Evolutionary conservation across 2,113 vertebrate genomes (phyloP), one percentile per base, ranked within the genome.

Genomic region (Silurus glanis): DNA sequence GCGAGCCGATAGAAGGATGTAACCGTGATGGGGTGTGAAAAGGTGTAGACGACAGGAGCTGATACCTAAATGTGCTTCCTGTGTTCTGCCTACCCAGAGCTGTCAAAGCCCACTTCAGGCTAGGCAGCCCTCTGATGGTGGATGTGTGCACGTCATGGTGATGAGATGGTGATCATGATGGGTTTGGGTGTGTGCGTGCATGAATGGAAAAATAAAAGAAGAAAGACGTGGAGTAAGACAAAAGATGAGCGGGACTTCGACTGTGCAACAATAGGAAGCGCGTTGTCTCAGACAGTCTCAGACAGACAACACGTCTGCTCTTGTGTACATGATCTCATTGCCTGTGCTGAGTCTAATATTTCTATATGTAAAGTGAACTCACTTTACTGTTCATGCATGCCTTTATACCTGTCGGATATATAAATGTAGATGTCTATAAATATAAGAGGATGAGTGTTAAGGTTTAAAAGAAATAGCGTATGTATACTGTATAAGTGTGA

Each of bases 11-110:
- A 89, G 91, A 93, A 84, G 89, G 87, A 89, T 91, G 88, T 90
- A 90, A 87, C 80, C 90, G 87, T 93, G 92, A 95, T 94, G 88
- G 90, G 92, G 95, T 94, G 87, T 93, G 94, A 95, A 95, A 94
- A 90, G 92, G 92, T 94, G 92, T 91, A 93, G 92, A 93, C 91
- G 94, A 94, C 94, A 95, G 94, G 95, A 96, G 94, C 94, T 91
- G 96, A 96, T 96, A 95, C 93, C 97, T 97, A 98, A 80, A 98
- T 97, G 98, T 95, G 96, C 93, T 96, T 97, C 95, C 94, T 97
- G 96, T 97, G 96, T 97, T 95, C 96, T 95, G 94, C 88, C 94
- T 80, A 94, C 93, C 93, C 94, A 93, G 92, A 92, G 92, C 95
- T 96, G 96, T 96, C 96, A 96, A 91, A 93, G 94, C 92, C 94